Percentiles rank a stretch among this genome's conserved stretches.
These are phyloP conservation scores for Apostichopus japonicus DNA, from an alignment of 35 echinoderm and acorn worm genomes.

Conservation along the genomic window DNA sequence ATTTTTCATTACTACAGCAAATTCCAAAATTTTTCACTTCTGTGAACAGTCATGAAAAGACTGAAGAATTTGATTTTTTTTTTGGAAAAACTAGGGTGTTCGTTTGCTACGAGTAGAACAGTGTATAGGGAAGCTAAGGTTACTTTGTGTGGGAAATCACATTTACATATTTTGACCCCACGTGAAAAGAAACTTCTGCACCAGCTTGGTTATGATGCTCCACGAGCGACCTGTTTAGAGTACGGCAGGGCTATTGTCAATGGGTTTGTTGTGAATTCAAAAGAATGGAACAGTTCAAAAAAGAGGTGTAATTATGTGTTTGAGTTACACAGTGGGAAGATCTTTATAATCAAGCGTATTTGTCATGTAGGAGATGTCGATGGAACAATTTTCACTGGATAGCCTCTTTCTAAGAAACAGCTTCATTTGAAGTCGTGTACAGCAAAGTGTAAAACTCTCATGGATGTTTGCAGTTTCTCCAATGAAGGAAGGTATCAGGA, in stretches of 20 bases:
- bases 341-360: constrained; percentile 13
- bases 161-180: constrained; percentile 5
- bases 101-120: neutral
- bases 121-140: no score
- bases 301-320: constrained; percentile 25
- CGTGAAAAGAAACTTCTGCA: constrained; percentile 3
- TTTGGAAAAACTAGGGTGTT: neutral
- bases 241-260: constrained; percentile 7
- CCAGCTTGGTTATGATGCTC: neutral
- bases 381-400: neutral
- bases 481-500: neutral
- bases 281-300: neutral
- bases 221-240: constrained; percentile 13
- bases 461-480: neutral
- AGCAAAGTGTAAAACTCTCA: constrained; percentile 10
- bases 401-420: neutral
- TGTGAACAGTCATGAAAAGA: constrained; percentile 12
- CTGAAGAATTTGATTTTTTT: constrained; percentile 14
- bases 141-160: constrained; percentile 14
- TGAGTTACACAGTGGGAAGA: constrained; percentile 6
- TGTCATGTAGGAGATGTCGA: neutral
- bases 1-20: neutral
- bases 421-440: neutral
- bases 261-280: neutral
- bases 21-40: neutral